Conservation (phyloP, 2,113 vertebrate species). For the Panurus biarmicus region DNA sequence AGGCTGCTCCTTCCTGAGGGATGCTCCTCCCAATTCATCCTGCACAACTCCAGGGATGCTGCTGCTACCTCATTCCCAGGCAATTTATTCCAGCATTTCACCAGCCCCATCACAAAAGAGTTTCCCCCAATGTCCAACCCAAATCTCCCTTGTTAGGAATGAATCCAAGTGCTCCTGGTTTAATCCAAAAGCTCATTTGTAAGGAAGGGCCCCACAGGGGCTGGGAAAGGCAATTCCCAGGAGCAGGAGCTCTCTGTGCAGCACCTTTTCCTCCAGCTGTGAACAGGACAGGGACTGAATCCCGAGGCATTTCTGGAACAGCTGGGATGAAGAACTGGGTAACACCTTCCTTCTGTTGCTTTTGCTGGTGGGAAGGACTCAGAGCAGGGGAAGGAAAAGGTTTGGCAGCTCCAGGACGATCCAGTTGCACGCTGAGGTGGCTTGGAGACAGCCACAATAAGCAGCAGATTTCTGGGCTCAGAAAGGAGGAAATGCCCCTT, state of each 20-base stretch:
- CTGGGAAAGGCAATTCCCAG: background rate
- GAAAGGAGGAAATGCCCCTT: background rate
- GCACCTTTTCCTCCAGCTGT: background rate
- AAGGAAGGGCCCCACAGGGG: background rate
- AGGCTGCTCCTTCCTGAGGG: background rate
- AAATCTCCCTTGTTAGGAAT: background rate
- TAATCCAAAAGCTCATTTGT: background rate
- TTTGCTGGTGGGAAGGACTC: background rate
- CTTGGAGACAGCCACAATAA: background rate
- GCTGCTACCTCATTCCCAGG: background rate
- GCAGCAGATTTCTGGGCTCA: background rate
- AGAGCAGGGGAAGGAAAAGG: background rate
- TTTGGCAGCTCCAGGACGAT: background rate
- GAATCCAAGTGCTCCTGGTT: background rate
- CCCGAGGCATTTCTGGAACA: background rate
- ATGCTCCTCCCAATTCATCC: background rate
- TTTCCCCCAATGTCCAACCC: background rate
- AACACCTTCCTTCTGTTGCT: background rate
- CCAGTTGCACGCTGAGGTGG: background rate
- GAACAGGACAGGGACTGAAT: background rate
- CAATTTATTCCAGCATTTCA: background rate
- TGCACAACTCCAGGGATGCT: background rate
- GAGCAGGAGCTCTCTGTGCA: background rate
- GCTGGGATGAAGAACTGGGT: background rate
- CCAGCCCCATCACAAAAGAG: background rate